A percentile compares a stretch with the other conserved stretches of the same genome.
Evolutionary conservation across 2,888 invertebrate species (phyloP).

Genomic region (Venustoraphidia nigricollis): DNA sequence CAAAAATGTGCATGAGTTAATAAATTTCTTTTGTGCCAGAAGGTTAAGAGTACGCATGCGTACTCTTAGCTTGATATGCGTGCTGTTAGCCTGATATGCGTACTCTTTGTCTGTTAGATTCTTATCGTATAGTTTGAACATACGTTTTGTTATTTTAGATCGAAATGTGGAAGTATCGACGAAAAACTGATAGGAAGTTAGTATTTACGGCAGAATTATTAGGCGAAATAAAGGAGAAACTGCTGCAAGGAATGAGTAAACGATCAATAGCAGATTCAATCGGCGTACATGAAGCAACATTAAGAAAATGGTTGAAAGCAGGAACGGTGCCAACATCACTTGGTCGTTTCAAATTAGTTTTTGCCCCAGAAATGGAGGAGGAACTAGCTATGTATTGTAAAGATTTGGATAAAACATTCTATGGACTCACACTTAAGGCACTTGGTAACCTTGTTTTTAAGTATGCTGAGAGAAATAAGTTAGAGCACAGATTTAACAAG

Average conservation of each 20-base stretch:
- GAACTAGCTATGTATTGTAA: conserved; percentile 6
- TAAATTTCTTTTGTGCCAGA: no score
- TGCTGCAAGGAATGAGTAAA: background rate
- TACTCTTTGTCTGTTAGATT: no score
- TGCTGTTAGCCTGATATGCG: no score
- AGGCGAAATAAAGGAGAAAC: no score
- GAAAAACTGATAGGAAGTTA: no score
- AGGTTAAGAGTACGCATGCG: no score
- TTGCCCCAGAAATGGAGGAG: conserved; percentile 9
- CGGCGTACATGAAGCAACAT: conserved; percentile 11
- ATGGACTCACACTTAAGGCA: conserved; percentile 6
- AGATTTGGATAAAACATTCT: conserved; percentile 3
- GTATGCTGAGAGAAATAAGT: conserved; percentile 3
- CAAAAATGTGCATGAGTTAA: no score
- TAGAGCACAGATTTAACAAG: background rate
- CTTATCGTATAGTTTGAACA: no score
- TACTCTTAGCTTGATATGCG: no score
- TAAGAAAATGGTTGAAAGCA: conserved; percentile 12
- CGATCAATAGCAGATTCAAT: conserved; percentile 3
- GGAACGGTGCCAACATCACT: conserved; percentile 7
- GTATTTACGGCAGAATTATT: no score
- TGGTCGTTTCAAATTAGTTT: conserved; percentile 9
- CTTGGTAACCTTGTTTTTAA: conserved; percentile 2
- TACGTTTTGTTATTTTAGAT: no score
- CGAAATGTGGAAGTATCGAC: no score